Percentiles rank a stretch among this genome's conserved stretches.
phyloP scores from a whole-genome alignment of 1,140 invertebrate genomes.

The Wasmannia auropunctata region DNA sequence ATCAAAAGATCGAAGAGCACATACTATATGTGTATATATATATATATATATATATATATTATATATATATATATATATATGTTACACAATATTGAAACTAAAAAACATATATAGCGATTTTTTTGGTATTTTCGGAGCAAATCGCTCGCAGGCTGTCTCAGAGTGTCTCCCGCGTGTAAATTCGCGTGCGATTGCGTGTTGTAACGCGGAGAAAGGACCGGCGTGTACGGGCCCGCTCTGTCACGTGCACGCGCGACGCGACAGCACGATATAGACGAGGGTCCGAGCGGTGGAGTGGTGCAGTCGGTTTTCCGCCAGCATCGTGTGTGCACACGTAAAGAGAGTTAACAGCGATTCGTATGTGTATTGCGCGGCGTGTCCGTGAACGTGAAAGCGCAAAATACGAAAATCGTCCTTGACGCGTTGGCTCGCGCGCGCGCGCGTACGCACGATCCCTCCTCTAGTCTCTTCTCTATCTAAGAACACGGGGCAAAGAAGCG shows the following conservation, averaged over 20 bases:
- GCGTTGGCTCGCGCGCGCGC: too few species aligned
- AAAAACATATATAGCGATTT: background rate
- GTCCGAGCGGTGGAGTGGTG: slow-evolving; percentile 65
- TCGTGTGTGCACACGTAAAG: background rate
- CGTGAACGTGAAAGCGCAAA: slow-evolving; percentile 30
- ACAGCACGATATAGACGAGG: slow-evolving; percentile 74
- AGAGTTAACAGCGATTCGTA: background rate
- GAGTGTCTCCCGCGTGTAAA: background rate
- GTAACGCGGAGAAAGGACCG: background rate
- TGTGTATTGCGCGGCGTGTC: background rate
- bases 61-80: too few species aligned
- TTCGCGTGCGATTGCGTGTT: background rate
- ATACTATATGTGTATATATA: too few species aligned
- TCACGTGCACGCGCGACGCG: slow-evolving; percentile 51
- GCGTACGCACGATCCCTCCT: background rate
- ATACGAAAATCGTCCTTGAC: slow-evolving; percentile 36
- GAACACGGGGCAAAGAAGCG: background rate
- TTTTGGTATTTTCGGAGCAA: background rate
- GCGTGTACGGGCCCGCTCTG: slow-evolving; percentile 18
- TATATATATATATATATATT: too few species aligned
- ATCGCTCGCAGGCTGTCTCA: background rate
- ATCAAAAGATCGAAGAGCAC: background rate
- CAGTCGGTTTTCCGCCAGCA: slow-evolving; percentile 73
- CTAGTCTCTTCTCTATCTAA: background rate
- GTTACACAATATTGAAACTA: background rate